phyloP scores from a whole-genome alignment of 2,888 invertebrate species.

The Nasonovia ribisnigri region DNA sequence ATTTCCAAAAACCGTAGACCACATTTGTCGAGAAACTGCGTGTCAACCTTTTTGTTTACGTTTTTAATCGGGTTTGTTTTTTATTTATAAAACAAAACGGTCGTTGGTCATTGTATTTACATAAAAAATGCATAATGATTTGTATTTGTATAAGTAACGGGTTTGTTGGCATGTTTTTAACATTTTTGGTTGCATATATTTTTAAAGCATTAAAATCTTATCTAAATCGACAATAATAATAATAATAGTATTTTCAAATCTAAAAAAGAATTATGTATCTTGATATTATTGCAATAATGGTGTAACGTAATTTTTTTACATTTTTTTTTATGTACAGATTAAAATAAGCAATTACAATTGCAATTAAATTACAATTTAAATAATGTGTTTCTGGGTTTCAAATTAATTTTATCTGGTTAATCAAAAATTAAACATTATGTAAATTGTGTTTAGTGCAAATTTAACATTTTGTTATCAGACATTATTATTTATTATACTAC shows the following conservation, averaged over 20 bases:
- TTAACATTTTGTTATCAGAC: background rate
- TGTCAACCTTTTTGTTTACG: background rate
- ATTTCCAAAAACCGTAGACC: background rate
- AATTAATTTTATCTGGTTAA: background rate
- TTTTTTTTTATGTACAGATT: background rate
- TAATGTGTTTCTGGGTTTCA: background rate
- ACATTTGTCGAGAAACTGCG: background rate
- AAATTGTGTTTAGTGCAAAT: background rate
- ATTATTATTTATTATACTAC: background rate
- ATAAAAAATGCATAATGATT: background rate
- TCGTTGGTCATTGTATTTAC: background rate
- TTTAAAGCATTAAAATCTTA: background rate
- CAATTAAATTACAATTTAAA: background rate
- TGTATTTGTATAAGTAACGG: background rate
- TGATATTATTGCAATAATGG: background rate
- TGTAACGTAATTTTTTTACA: background rate
- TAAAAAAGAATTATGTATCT: background rate
- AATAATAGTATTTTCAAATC: background rate
- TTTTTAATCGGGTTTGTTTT: background rate
- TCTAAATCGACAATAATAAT: background rate
- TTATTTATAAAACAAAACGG: background rate
- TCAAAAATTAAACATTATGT: background rate
- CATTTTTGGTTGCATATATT: background rate
- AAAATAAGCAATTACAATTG: background rate
- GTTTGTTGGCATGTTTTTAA: background rate